These are phyloP conservation scores for Cosmia pyralina DNA, from an alignment of 2,888 invertebrate genomes.

Conservation along the genomic window DNA sequence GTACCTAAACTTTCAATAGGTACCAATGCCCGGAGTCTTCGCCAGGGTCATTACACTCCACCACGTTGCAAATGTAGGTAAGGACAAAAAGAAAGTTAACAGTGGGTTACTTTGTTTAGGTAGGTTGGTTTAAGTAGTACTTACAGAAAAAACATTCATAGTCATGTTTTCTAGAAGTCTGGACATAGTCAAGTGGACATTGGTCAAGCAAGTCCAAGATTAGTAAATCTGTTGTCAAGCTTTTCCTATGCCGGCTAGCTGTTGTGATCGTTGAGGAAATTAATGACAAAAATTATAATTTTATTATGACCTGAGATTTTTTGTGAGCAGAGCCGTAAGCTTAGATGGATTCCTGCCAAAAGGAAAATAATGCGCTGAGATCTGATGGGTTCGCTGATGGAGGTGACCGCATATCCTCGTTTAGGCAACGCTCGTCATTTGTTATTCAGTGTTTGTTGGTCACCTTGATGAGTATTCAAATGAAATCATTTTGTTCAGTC, in stretches of 20 bases:
- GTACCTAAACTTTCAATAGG: conserved; percentile 1
- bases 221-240: neutral
- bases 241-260: neutral
- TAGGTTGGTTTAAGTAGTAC: neutral
- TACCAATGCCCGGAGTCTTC: neutral
- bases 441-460: conserved; percentile 29
- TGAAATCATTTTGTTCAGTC: conserved; percentile 31
- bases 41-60: neutral
- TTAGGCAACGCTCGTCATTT: conserved; percentile 18
- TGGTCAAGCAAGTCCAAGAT: neutral
- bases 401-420: conserved; percentile 52
- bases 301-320: neutral
- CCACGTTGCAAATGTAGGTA: neutral
- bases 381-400: conserved; percentile 5
- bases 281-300: neutral
- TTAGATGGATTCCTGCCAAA: neutral
- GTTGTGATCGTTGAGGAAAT: neutral
- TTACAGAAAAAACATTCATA: neutral
- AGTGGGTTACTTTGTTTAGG: neutral
- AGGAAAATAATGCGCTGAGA: neutral
- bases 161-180: neutral
- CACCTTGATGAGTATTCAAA: conserved; percentile 44
- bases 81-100: conserved; percentile 14
- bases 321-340: neutral
- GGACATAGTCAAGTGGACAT: neutral